Base-by-base conservation (phyloP, 2,797 vertebrate genomes). In the Poeciliopsis presidionis region DNA sequence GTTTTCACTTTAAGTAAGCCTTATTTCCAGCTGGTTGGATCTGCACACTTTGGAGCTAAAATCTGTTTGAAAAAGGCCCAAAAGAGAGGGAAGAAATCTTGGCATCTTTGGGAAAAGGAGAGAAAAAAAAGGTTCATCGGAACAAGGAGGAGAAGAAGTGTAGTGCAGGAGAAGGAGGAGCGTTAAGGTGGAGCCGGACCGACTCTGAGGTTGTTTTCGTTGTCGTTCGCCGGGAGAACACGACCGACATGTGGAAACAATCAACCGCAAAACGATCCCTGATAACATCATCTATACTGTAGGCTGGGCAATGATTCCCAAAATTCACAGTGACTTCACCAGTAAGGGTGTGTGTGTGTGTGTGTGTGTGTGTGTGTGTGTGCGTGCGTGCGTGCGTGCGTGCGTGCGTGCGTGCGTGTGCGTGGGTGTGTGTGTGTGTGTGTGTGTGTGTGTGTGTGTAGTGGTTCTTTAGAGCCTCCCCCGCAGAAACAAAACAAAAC, bases 241-340 rank as follows among this genome's bases (percentile, higher is more conserved):
- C 74, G 78, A 84, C 76, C 81, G 86, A 94, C 95, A 96, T 96
- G 92, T 96, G 95, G 95, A 95, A 96, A 92, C 91, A 89, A 95
- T 96, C 94, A 95, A 18, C 82, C 79, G 51, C 84, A 86, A 94
- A 94, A 93, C 49, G 61, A 90, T 93, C 93, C 93, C 91, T 93
- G 94, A 95, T 95, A 95, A 91, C 94, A 94, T 95, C 94, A 95
- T 94, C 89, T 86, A 80, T 79, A 28, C 78, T 57, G 76, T 72
- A 88, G 90, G 84, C 90, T 73, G 84, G 86, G 79, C 89, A 83
- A 41, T 84, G 85, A 91, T 93, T 88, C 89, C 18, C 86, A 90
- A 81, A 87, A 89, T 81, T 78, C 82, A 69, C 78, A 30, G 78
- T 77, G 84, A 33, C 71, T 36, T 51, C n/a, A 72, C 46, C 20